Evolutionary conservation across 2,113 vertebrate species (phyloP).

Genomic region (Halcyon malimbica): DNA sequence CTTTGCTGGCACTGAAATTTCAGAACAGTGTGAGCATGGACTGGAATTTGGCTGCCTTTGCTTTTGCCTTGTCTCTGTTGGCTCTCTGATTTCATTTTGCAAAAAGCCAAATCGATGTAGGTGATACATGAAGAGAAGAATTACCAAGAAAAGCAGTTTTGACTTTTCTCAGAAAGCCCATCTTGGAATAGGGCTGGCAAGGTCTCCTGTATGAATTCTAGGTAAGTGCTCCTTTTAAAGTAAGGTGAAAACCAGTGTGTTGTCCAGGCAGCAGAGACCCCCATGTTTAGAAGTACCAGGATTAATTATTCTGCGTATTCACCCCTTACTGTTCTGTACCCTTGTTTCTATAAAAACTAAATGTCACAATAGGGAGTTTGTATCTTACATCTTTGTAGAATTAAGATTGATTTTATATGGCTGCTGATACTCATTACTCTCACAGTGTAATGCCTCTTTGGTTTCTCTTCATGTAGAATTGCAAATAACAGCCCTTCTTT

Average conservation of each 20-base stretch:
- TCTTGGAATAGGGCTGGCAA: background rate
- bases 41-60: slow-evolving; percentile 24
- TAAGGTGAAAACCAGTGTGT: background rate
- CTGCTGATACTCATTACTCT: background rate
- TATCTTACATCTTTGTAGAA: background rate
- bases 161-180: background rate
- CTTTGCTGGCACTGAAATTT: background rate
- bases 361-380: background rate
- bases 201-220: background rate
- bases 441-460: background rate
- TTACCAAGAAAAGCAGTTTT: background rate
- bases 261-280: background rate
- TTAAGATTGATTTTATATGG: background rate
- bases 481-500: background rate
- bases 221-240: background rate
- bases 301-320: background rate
- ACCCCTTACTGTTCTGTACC: background rate
- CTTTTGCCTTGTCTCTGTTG: background rate
- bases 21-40: background rate
- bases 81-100: slow-evolving; percentile 37
- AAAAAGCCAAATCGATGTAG: slow-evolving; percentile 5
- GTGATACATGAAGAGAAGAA: background rate
- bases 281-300: background rate
- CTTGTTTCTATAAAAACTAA: background rate
- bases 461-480: background rate